Percentiles rank a stretch among this genome's conserved stretches.
These are phyloP conservation scores for Suncus etruscus DNA, from an alignment of 2,113 vertebrate genomes.

Conservation along the genomic window DNA sequence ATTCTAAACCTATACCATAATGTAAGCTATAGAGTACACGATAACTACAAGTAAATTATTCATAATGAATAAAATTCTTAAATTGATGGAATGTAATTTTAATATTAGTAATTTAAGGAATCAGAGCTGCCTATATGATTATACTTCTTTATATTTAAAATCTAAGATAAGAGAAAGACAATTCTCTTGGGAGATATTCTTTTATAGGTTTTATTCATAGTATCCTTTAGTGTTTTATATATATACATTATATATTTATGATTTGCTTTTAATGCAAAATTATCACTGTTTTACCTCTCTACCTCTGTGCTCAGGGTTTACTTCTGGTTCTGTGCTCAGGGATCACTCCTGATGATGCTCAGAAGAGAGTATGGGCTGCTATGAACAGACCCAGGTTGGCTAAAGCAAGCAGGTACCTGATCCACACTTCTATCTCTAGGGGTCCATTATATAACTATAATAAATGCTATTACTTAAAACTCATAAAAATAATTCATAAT, in stretches of 20 bases:
- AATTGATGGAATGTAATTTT: constrained; percentile 3
- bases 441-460: neutral
- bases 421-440: neutral
- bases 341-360: neutral
- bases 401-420: neutral
- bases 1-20: constrained; percentile 40
- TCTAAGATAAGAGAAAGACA: neutral
- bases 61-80: neutral
- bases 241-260: neutral
- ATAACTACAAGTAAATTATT: constrained; percentile 37
- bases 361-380: neutral
- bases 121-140: constrained; percentile 10
- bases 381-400: neutral
- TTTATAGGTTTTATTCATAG: constrained; percentile 36
- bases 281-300: neutral
- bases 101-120: constrained; percentile 25
- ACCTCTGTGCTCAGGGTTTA: neutral
- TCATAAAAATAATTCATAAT: neutral
- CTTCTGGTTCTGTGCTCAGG: neutral
- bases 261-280: constrained; percentile 29
- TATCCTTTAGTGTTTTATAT: neutral
- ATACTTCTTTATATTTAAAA: constrained; percentile 35
- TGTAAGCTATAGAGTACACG: neutral
- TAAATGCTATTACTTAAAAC: neutral
- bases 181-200: neutral